A percentile compares a stretch with the other conserved stretches of the same genome.
Conservation (phyloP, 2,888 invertebrate genomes). For the Lampropteryx suffumata region DNA sequence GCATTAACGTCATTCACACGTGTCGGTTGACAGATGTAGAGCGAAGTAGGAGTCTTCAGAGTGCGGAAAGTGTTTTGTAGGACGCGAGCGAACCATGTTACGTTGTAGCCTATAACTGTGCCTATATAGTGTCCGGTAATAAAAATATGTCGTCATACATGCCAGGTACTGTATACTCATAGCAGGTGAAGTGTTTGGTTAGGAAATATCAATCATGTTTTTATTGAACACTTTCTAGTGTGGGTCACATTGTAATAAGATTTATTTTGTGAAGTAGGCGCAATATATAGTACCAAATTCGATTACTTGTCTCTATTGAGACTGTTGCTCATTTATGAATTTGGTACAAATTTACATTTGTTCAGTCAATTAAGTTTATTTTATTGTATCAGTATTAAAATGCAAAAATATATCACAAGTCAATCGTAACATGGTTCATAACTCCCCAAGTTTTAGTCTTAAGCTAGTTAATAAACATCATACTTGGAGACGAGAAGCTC, state of each 20-base stretch:
- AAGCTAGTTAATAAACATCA: slow-evolving; percentile 25
- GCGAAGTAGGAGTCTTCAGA: slow-evolving; percentile 3
- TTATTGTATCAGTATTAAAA: background rate
- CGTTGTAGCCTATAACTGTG: background rate
- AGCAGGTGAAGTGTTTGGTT: background rate
- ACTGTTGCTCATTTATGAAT: slow-evolving; percentile 15
- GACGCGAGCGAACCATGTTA: slow-evolving; percentile 20
- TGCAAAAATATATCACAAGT: slow-evolving; percentile 11
- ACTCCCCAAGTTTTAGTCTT: slow-evolving; percentile 32
- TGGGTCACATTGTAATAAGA: too few relatives aligned
- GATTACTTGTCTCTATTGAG: slow-evolving; percentile 6
- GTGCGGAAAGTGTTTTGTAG: background rate
- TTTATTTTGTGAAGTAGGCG: too few relatives aligned
- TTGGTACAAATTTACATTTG: slow-evolving; percentile 1
- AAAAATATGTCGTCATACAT: too few relatives aligned
- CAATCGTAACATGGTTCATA: slow-evolving; percentile 15
- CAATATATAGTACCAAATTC: slow-evolving; percentile 2
- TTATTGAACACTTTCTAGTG: too few relatives aligned
- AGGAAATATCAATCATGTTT: background rate
- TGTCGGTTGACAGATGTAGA: slow-evolving; percentile 7
- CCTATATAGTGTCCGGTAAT: background rate
- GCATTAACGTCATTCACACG: background rate
- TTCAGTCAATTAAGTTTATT: too few relatives aligned
- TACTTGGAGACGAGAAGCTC: slow-evolving; percentile 39
- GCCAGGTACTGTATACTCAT: too few relatives aligned